These are phyloP conservation scores for Laticauda colubrina DNA, from an alignment of 2,113 vertebrate species.

Conservation along the genomic window DNA sequence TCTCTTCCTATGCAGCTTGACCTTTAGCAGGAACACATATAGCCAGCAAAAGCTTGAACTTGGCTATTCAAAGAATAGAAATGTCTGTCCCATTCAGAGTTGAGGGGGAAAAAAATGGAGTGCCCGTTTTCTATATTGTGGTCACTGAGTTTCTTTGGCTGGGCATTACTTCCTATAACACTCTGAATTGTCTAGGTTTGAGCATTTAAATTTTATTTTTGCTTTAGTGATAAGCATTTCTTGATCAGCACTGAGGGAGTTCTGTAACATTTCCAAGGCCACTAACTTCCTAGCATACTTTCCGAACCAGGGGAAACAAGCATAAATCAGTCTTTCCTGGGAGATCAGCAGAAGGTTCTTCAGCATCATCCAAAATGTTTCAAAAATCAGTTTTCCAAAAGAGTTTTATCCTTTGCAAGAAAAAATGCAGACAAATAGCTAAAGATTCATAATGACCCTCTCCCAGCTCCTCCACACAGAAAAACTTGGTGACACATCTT, in stretches of 20 bases:
- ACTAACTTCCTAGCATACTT: constrained; percentile 5
- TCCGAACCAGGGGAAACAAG: constrained; percentile 1
- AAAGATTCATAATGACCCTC: neutral
- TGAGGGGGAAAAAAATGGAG: neutral
- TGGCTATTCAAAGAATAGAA: neutral
- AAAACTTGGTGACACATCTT: neutral
- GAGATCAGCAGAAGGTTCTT: constrained; percentile 8
- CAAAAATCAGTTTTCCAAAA: constrained; percentile 6
- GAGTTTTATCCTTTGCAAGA: neutral
- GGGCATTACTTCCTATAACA: no score
- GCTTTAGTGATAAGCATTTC: constrained; percentile 39
- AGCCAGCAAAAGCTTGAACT: rapidly evolving
- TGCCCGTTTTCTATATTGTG: neutral
- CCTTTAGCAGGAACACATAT: neutral
- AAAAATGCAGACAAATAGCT: neutral
- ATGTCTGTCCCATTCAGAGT: neutral
- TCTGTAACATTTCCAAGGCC: constrained; percentile 40
- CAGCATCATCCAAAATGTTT: neutral
- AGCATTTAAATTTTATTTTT: constrained; percentile 28
- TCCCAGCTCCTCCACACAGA: neutral
- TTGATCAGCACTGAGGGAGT: constrained; percentile 19
- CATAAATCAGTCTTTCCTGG: constrained; percentile 24
- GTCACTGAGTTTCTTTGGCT: neutral
- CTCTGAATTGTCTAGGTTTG: neutral
- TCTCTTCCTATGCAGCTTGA: neutral